Evolutionary conservation across 2,888 invertebrate genomes (phyloP), one percentile per base, ranked within the genome.

Genomic region (Drosophila antonietae): DNA sequence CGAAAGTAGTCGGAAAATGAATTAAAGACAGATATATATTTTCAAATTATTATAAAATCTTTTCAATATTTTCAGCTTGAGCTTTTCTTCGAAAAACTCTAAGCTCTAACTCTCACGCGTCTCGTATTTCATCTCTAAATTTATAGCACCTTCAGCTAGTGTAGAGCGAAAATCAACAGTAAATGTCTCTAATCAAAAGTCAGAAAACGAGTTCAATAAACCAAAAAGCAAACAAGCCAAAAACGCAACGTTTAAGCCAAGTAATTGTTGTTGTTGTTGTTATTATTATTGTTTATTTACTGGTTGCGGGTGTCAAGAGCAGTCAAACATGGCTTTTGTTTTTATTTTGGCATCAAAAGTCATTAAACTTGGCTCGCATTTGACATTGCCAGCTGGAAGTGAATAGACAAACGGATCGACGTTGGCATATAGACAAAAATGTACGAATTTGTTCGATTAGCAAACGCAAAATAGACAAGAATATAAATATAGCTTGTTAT

Each of bases 301-400:
- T 60, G 55, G 63, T 49, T 78, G 81, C 84, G 89, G 81, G 84
- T 81, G 84, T 87, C 83, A 82, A 82, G 81, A 85, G 80, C 77
- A 85, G 80, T 82, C 83, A 80, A 51, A 78, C 63, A 55, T 53
- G 39, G 55, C 23, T 55, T 55, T 55, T 41, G 39, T 41, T 55
- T 62, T 68, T 82, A 58, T 82, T 79, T 79, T 78, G 64, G 60
- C 56, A 33, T 41, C 63, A 73, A 39, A 63, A 80, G 89, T 83
- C 83, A 83, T 83, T 83, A 83, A 83, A 83, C 83, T 83, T 83
- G 83, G 89, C 78, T 74, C 69, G 78, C 73, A 83, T 88, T 83
- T 83, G 83, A 86, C 83, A 83, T 83, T 83, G 83, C 87, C 72
- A 86, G 71, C 69, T 81, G 80, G 73, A 65, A 63, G 68, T 58